Base-by-base conservation (phyloP, 37 sponge, comb jelly and placozoan genomes). In the Chondrosia reniformis region DNA sequence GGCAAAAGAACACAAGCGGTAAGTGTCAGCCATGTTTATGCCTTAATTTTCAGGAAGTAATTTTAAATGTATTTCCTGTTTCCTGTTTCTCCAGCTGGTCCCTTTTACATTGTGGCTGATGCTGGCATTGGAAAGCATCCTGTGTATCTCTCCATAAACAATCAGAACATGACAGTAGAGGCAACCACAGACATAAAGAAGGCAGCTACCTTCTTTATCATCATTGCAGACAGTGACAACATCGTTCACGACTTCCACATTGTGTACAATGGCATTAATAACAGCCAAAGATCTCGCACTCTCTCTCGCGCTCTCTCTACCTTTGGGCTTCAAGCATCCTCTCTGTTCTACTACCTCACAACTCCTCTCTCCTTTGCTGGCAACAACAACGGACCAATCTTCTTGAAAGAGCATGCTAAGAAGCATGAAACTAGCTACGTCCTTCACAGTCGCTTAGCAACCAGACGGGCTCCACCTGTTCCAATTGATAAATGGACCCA, bases 1-100 rank as follows among this genome's bases (percentile, higher is more conserved):
- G 2, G 8, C 75, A 79, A 33, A 54, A 66, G 36, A 80, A 85
- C 80, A 79, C 39, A 13, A 85, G 80, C 49, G 59, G 85, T 85
- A 57, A 59, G 85, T 74, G 36, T 66, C 44, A 43, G 72, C n/a
- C n/a, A n/a, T n/a, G n/a, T n/a, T n/a, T n/a, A n/a, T n/a, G n/a
- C n/a, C n/a, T n/a, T n/a, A n/a, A n/a, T n/a, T n/a, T n/a, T n/a
- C n/a, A n/a, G n/a, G n/a, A n/a, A n/a, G n/a, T n/a, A n/a, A n/a
- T n/a, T n/a, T 15, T 19, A 49, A 10, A 49, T 49, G 52, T 49
- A n/a, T n/a, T 1, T 6, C 43, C 25, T 6, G 33, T 65, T 32
- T 36, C 21, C 4, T 33, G 58, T 56, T 49, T 56, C 25, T 37
- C 32, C 28, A 79, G 80, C 9, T 27, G 80, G 80, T 38, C 80